phyloP scores from a whole-genome alignment of 1,140 invertebrate genomes.

The Cylas formicarius region DNA sequence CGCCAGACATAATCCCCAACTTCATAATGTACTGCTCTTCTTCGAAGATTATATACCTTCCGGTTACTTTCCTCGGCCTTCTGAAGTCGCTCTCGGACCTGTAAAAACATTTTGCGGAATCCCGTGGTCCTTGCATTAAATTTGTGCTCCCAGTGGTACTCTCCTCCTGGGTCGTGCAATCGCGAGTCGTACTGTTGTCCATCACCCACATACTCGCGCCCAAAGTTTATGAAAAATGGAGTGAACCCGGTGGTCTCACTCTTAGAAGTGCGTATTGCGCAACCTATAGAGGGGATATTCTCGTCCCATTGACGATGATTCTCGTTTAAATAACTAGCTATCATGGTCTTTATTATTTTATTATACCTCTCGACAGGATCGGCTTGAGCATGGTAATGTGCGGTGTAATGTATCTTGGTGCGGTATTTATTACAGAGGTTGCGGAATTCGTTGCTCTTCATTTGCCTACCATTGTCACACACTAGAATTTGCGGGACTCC shows the following conservation, averaged over 20 bases:
- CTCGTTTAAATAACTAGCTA: conserved; percentile 25
- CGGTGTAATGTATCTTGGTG: conserved; percentile 16
- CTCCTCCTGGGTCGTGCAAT: too few species aligned
- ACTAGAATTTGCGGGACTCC: conserved; percentile 8
- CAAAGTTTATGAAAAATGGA: conserved; percentile 22
- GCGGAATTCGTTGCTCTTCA: not conserved
- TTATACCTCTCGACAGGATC: conserved; percentile 28
- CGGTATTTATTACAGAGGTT: conserved; percentile 14
- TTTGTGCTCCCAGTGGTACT: too few species aligned
- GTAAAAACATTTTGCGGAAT: too few species aligned
- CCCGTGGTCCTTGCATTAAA: too few species aligned
- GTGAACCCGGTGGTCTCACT: conserved; percentile 30
- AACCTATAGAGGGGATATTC: conserved; percentile 21
- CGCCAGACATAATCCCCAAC: conserved; percentile 7
- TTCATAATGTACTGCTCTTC: not conserved
- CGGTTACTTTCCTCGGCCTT: conserved; percentile 1
- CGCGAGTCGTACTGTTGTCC: too few species aligned
- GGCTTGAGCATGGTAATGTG: conserved; percentile 21
- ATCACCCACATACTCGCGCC: conserved; percentile 8
- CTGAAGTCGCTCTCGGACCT: too few species aligned
- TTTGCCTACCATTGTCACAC: conserved; percentile 14
- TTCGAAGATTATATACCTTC: conserved; percentile 9
- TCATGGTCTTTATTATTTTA: conserved; percentile 26
- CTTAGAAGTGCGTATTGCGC: conserved; percentile 28
- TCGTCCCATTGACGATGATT: conserved; percentile 33